Conservation (phyloP, 1,140 invertebrate genomes). For the Drosophila quadrilineata region DNA sequence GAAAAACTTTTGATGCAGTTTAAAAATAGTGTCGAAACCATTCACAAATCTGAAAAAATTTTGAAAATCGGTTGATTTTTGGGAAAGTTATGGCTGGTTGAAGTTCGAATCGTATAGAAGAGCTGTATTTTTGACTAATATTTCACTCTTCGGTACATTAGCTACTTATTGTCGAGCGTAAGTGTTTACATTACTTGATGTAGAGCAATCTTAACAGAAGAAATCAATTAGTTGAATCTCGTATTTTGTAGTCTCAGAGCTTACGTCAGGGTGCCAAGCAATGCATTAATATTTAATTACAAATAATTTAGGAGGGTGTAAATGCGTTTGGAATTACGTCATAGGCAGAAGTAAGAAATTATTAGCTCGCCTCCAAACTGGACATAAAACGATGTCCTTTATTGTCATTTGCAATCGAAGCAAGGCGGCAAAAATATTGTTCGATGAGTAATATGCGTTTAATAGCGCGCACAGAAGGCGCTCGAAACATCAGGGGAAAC, state of each 20-base stretch:
- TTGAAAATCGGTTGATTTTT: no score
- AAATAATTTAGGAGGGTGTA: slow-evolving; percentile 16
- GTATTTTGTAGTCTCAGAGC: background rate
- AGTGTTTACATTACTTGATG: background rate
- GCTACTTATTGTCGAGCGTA: no score
- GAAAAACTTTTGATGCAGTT: no score
- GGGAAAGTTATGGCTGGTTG: no score
- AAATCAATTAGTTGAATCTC: slow-evolving; percentile 5
- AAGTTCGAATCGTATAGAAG: no score
- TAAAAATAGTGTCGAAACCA: no score
- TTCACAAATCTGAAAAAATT: no score
- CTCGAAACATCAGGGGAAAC: background rate
- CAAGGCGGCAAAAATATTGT: slow-evolving; percentile 56
- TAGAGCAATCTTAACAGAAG: background rate
- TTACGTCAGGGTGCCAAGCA: background rate
- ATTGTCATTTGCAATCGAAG: slow-evolving; percentile 36
- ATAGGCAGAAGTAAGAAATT: slow-evolving; percentile 20
- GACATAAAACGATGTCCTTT: slow-evolving; percentile 39
- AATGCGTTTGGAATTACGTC: slow-evolving; percentile 10
- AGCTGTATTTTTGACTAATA: no score
- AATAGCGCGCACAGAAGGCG: slow-evolving; percentile 45
- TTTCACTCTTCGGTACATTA: no score
- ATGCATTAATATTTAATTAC: slow-evolving; percentile 25
- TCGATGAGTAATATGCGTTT: slow-evolving; percentile 74
- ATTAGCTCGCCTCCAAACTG: slow-evolving; percentile 16